Evolutionary conservation across 2,113 vertebrate genomes (phyloP).

Genomic region (Neolamprologus toae): DNA sequence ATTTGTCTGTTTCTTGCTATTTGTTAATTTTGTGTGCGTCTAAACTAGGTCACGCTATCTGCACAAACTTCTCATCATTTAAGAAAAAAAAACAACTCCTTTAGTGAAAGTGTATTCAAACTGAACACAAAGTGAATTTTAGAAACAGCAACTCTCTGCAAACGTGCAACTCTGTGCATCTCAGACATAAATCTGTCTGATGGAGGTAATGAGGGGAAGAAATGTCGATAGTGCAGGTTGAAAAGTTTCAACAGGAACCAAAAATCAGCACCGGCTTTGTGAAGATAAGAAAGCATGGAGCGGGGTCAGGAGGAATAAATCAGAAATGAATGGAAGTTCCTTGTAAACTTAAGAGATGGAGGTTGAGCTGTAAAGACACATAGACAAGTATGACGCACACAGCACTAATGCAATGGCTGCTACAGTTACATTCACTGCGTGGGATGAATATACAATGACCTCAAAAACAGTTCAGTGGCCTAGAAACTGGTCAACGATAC

Average conservation of each 20-base stretch:
- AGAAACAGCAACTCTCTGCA: not conserved
- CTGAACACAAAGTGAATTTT: not conserved
- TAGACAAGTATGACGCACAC: not conserved
- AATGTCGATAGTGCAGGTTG: not conserved
- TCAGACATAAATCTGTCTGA: not conserved
- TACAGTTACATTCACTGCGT: not conserved
- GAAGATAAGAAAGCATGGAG: not conserved
- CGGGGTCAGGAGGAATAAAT: not conserved
- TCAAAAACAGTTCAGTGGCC: not conserved
- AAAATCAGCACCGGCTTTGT: not conserved
- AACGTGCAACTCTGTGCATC: not conserved
- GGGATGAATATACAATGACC: not conserved
- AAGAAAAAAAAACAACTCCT: not conserved
- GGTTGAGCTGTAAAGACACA: not conserved
- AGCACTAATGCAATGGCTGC: not conserved
- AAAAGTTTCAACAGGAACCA: not conserved
- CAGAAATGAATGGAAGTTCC: not conserved
- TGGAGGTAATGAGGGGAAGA: not conserved
- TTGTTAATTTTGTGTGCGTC: not conserved
- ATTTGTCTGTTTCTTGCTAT: not conserved
- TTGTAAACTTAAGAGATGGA: not conserved
- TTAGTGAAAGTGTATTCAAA: not conserved
- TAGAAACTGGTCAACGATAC: not conserved
- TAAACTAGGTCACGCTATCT: slow-evolving; percentile 9
- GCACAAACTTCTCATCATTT: not conserved